Base-by-base conservation (phyloP, 2,888 invertebrate species). In the Biston betularia region DNA sequence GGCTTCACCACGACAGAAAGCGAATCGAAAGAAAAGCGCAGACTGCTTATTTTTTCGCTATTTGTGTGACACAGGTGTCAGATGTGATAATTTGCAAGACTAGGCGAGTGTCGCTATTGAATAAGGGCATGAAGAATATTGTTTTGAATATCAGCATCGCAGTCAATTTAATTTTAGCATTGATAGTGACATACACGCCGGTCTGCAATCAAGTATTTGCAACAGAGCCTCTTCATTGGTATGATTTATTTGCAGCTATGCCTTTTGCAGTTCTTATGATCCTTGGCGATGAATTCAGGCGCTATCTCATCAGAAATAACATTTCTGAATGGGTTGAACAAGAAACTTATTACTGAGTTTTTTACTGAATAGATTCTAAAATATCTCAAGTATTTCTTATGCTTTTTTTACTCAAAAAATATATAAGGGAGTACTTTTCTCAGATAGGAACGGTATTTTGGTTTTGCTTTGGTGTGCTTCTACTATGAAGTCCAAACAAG, bases 41-140 rank as follows among this genome's bases (percentile, higher is more conserved):
- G 83, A 96, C 97, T 0, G 96, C 97, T 14, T 97, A 96, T 89
- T 98, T 97, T 79, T 95, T 97, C 3, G 95, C 97, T 7, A 95
- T 97, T 69, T 97, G 97, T 44, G 94, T 96, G 81, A 96, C 96
- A 54, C 97, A 97, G 87, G 95, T 96, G 88, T 96, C 97, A 12
- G 97, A 97, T 88, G 94, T 96, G 66, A 95, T 97, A 70, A 96
- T 97, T 78, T 97, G 97, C 84, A 97, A 97, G 86, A 97, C 97
- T 0, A 92, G 97, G 69, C 93, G 96, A 73, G 95, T 96, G 78
- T 97, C 97, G 0, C 86, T 97, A 44, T 79, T 96, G 57, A 95
- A 96, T 75, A 97, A 97, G 80, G 96, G 97, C 70, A 97, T 97
- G 97, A 95, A 88, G 35, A 96, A 96, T 76, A 95, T 95, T 83